Evolutionary conservation across 2,113 vertebrate species (phyloP).

Genomic region (Corythaeola cristata): DNA sequence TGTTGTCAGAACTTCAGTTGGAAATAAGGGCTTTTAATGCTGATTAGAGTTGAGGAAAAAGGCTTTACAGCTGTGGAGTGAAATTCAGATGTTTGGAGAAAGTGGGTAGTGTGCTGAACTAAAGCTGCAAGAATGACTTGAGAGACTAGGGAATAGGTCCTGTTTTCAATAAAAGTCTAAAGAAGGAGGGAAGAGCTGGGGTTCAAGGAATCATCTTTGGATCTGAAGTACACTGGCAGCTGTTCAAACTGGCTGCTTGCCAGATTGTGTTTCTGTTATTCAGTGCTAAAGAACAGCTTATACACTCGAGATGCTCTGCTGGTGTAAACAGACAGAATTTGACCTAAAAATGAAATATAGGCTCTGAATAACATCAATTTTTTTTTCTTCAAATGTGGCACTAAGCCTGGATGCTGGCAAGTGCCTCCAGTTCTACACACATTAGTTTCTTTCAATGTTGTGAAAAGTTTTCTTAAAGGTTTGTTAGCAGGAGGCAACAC

Average conservation of each 20-base stretch:
- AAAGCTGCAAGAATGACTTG: neutral
- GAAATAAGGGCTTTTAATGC: neutral
- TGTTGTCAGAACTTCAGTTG: neutral
- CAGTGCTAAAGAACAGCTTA: neutral
- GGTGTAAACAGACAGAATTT: neutral
- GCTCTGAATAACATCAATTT: neutral
- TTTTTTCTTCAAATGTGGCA: neutral
- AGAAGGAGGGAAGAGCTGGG: neutral
- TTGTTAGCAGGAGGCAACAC: neutral
- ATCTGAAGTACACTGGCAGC: neutral
- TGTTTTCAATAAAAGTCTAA: slow-evolving; percentile 29
- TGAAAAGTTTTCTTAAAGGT: neutral
- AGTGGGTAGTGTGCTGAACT: neutral
- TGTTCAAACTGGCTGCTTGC: neutral
- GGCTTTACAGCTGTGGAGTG: neutral
- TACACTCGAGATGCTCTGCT: neutral
- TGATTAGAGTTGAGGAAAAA: neutral
- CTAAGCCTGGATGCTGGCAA: neutral
- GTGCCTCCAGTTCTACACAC: neutral
- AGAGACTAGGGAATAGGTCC: neutral
- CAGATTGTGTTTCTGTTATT: slow-evolving; percentile 22
- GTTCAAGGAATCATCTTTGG: slow-evolving; percentile 29
- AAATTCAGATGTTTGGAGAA: slow-evolving; percentile 4
- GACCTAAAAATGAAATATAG: neutral
- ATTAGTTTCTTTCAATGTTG: neutral